phyloP scores from a whole-genome alignment of 2,888 invertebrate species.

The Torymus aiolomorphi region DNA sequence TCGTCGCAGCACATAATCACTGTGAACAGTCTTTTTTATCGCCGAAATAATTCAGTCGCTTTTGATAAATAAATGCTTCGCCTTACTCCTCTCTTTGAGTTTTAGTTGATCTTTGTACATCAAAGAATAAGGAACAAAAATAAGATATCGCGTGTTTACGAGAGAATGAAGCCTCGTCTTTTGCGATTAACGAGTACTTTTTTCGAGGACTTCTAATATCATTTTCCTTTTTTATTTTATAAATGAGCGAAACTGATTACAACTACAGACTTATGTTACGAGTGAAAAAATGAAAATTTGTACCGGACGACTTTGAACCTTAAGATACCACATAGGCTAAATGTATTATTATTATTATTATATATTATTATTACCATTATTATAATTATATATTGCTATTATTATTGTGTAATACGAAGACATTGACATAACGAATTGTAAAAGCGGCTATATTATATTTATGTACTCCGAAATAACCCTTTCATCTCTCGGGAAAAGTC shows the following conservation, averaged over 20 bases:
- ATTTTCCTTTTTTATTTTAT: constrained; percentile 43
- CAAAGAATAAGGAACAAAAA: constrained; percentile 12
- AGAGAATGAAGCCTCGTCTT: constrained; percentile 9
- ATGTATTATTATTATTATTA: constrained; percentile 70
- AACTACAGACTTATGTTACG: constrained; percentile 26
- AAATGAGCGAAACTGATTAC: constrained; percentile 34
- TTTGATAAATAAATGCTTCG: constrained; percentile 45
- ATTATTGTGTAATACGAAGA: constrained; percentile 71
- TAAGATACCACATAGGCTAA: constrained; percentile 70
- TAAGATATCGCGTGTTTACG: constrained; percentile 8
- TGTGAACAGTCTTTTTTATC: constrained; percentile 35
- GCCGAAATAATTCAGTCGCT: constrained; percentile 35
- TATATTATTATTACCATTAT: constrained; percentile 50
- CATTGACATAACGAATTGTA: constrained; percentile 73
- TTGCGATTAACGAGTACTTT: constrained; percentile 22
- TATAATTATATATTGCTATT: constrained; percentile 65
- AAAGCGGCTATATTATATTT: constrained; percentile 73
- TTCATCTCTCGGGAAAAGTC: constrained; percentile 32
- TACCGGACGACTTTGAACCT: constrained; percentile 62
- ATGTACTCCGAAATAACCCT: constrained; percentile 68
- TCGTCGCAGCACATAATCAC: constrained; percentile 34
- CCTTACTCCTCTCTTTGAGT: constrained; percentile 29
- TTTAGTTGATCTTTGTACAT: constrained; percentile 29
- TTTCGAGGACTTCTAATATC: constrained; percentile 22
- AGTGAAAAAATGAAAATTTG: constrained; percentile 32